Conservation (phyloP, 1,140 invertebrate genomes). For the Trichomalopsis sarcophagae region DNA sequence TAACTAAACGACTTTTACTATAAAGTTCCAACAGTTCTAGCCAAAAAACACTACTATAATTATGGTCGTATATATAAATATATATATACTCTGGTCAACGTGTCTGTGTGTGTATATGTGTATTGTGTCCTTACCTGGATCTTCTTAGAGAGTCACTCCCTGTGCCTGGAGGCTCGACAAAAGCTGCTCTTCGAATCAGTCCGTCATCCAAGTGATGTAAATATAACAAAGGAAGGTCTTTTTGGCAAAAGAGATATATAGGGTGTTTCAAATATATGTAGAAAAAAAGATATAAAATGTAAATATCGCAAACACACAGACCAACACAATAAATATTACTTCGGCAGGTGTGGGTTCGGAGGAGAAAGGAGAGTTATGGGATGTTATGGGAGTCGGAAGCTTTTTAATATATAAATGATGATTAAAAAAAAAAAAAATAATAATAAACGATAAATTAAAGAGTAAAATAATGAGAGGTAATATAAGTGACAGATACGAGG, state of each 20-base stretch:
- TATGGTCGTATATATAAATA: background rate
- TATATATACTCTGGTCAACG: conserved; percentile 7
- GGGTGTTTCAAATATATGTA: conserved; percentile 29
- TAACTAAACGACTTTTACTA: conserved; percentile 51
- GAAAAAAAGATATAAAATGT: conserved; percentile 49
- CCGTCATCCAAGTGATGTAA: conserved; percentile 26
- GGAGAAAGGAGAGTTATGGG: background rate
- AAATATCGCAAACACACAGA: conserved; percentile 56
- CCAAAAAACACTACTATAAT: conserved; percentile 43
- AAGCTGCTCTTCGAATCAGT: background rate
- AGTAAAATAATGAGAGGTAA: conserved; percentile 42
- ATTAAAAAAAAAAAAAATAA: conserved; percentile 18
- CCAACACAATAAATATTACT: conserved; percentile 54
- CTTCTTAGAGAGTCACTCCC: background rate
- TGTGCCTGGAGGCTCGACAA: background rate
- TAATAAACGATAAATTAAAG: conserved; percentile 17
- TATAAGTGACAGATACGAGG: conserved; percentile 55
- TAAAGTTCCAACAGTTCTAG: conserved; percentile 50
- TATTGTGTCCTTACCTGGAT: conserved; percentile 35
- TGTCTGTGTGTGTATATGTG: background rate
- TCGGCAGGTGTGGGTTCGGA: conserved; percentile 17
- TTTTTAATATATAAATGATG: conserved; percentile 36
- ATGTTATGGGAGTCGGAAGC: background rate
- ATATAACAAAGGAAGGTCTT: conserved; percentile 8
- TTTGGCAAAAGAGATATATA: background rate